Evolutionary conservation across 2,888 invertebrate genomes (phyloP), one percentile per base, ranked within the genome.

Genomic region (Ligdia adustata): DNA sequence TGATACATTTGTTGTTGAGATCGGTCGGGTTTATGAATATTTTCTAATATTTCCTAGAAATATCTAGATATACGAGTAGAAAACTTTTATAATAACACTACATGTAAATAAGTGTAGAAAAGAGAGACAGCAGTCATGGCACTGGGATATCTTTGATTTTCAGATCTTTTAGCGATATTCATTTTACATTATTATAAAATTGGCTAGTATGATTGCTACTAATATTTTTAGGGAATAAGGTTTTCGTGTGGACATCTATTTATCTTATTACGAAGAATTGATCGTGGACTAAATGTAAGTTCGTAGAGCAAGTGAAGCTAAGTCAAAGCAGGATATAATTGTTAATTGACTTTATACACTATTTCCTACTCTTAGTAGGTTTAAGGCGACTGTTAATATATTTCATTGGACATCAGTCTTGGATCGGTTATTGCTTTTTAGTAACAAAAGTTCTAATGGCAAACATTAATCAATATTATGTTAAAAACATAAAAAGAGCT

Each of bases 301-400:
- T n/a, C n/a, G n/a, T n/a, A n/a, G n/a, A n/a, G 14, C 11, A 22
- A 1, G 6, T 11, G 5, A 7, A n/a, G 5, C 13, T 14, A 12
- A 15, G 16, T 32, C 26, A 41, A 29, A 31, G 12, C 15, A 47
- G 62, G 61, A 69, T 66, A 64, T 64, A 69, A 56, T 50, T 52
- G 44, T 43, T 72, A 72, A 72, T 72, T 69, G 70, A 71, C 72
- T 53, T 14, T 34, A n/a, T 48, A 53, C 50, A 46, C 46, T 57
- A 55, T 47, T 46, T 42, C 42, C 55, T 45, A 54, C 55, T 53
- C 51, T 37, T 11, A 52, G 55, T 47, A 55, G 41, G 13, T 50
- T 48, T 53, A 58, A 43, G 48, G 48, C 46, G 46, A 45, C 26
- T 18, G 18, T 22, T 20, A 6, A 32, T 13, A 4, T 37, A 38